phyloP scores from a whole-genome alignment of 2,888 invertebrate genomes.

The Cerceris ruficornis region DNA sequence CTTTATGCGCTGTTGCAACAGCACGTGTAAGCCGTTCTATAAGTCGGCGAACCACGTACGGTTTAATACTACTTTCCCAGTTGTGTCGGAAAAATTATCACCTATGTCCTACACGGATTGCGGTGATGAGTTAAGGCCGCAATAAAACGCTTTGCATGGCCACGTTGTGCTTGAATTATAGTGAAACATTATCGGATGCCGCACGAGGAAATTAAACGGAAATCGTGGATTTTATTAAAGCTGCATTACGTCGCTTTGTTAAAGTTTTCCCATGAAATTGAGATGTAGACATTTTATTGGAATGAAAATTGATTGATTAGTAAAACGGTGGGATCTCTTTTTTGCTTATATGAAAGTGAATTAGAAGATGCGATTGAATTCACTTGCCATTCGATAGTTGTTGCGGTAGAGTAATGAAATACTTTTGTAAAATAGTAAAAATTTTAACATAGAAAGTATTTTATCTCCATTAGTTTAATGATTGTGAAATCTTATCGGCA shows the following conservation, averaged over 20 bases:
- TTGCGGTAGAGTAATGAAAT: too few relatives aligned
- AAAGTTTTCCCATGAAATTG: neutral
- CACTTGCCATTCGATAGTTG: too few relatives aligned
- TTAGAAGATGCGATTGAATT: too few relatives aligned
- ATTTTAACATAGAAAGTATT: too few relatives aligned
- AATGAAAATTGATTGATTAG: neutral
- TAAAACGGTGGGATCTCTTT: neutral
- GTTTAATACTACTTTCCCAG: slow-evolving; percentile 33
- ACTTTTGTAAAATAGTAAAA: too few relatives aligned
- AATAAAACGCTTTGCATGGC: neutral
- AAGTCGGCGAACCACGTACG: slow-evolving; percentile 26
- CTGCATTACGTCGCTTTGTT: neutral
- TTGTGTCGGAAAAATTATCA: slow-evolving; percentile 42
- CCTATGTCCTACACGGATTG: slow-evolving; percentile 39
- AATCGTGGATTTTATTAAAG: slow-evolving; percentile 13
- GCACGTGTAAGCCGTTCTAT: slow-evolving; percentile 44
- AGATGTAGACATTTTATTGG: neutral
- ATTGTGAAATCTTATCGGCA: too few relatives aligned
- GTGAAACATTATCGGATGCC: neutral
- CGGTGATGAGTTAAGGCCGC: slow-evolving; percentile 21
- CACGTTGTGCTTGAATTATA: slow-evolving; percentile 9
- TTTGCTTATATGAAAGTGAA: neutral
- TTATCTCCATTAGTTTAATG: too few relatives aligned
- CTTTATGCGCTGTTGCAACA: slow-evolving; percentile 51
- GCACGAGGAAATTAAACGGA: slow-evolving; percentile 12